Evolutionary conservation across 92 coral and sea anemone genomes (phyloP), one percentile per base, ranked within the genome.

Genomic region (Siderastrea radians): DNA sequence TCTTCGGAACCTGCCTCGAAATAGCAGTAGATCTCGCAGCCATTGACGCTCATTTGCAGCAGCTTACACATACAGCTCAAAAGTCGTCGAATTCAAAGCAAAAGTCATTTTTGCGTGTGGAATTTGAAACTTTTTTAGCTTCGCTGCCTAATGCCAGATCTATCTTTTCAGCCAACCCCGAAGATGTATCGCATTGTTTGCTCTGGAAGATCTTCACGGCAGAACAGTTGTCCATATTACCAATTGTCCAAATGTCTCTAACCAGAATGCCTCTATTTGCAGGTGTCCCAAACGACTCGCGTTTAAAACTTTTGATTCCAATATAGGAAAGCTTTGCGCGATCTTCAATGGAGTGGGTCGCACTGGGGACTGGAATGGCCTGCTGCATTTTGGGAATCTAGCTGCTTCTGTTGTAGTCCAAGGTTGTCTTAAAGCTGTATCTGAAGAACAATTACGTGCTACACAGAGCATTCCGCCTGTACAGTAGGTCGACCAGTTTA

Each of bases 221-320:
- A 66, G 46, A 43, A 73, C 68, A 46, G 87, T 79, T 44, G 88
- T 90, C 54, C 90, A 85, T 84, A 69, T 19, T 48, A 44, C 72
- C 61, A 69, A 79, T 16, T 90, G 86, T 71, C 69, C 6, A 4
- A 51, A 72, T 52, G 47, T 80, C 15, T 67, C 79, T 14, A 80
- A 83, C 46, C 89, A 84, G 6, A 75, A 85, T 49, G 74, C 62
- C 12, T 50, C 78, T 16, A 55, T 62, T 26, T 90, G 90, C 69
- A 73, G 45, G 19, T 88, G 92, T 54, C 92, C 90, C 10, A 92
- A 70, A 52, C 84, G 87, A 12, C 86, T 92, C 2, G 73, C 90
- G 10, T 92, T 68, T 59, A 66, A 79, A 84, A 93, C 91, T 5
- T 69, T 90, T 6, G 94, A 91, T 80, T 87, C 86, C 76, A 72